These are phyloP conservation scores for Scaptomyza caliginosa DNA, from an alignment of 2,888 invertebrate species.

Conservation along the genomic window DNA sequence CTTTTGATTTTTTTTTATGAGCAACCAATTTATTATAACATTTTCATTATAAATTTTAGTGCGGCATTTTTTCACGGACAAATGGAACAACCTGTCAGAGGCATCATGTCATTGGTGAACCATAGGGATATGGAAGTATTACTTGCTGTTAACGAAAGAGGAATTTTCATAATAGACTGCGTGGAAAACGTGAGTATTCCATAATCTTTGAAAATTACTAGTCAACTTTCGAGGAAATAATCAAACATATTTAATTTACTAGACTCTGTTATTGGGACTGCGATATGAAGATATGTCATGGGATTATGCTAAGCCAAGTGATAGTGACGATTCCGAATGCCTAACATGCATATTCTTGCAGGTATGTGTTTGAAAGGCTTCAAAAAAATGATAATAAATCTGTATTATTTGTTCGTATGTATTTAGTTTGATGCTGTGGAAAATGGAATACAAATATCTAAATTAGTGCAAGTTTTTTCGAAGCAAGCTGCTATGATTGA, in stretches of 20 bases:
- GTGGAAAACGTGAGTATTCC: slow-evolving; percentile 89
- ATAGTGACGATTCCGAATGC: slow-evolving; percentile 91
- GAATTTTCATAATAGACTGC: slow-evolving; percentile 94
- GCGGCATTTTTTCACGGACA: slow-evolving; percentile 98
- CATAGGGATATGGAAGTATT: slow-evolving; percentile 94
- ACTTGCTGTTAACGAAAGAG: slow-evolving; percentile 93
- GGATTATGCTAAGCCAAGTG: slow-evolving; percentile 95
- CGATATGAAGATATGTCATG: slow-evolving; percentile 95
- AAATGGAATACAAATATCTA: slow-evolving; percentile 84
- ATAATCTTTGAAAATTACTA: neutral
- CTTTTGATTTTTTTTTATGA: no score
- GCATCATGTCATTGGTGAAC: slow-evolving; percentile 92
- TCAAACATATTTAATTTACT: neutral
- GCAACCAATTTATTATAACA: neutral
- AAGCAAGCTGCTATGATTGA: slow-evolving; percentile 94
- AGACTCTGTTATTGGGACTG: slow-evolving; percentile 93
- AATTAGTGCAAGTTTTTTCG: slow-evolving; percentile 85
- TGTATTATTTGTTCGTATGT: neutral
- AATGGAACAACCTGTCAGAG: slow-evolving; percentile 95
- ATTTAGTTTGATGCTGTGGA: slow-evolving; percentile 84
- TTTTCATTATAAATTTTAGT: slow-evolving; percentile 84
- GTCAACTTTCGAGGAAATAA: no score
- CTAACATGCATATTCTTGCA: slow-evolving; percentile 96
- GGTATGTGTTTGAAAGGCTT: slow-evolving; percentile 66
- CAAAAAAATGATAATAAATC: neutral